A percentile compares a stretch with the other conserved stretches of the same genome.
Evolutionary conservation across 2,797 vertebrate species (phyloP).

Genomic region (Fringilla coelebs): DNA sequence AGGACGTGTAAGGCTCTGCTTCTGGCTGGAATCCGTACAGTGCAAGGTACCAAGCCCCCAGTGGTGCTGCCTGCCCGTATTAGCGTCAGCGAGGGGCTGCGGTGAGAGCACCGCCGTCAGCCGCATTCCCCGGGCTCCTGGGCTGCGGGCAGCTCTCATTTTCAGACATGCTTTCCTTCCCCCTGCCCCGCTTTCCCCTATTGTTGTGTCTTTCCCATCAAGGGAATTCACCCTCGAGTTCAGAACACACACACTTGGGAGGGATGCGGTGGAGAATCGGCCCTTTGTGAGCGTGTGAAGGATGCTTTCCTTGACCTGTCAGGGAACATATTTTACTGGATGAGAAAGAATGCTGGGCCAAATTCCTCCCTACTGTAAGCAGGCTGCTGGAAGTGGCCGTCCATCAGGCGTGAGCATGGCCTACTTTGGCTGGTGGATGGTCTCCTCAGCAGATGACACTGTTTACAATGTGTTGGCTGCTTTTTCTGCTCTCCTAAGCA

Average conservation of each 20-base stretch:
- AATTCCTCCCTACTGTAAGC: conserved; percentile 44
- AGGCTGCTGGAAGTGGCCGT: not conserved
- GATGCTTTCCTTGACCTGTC: conserved; percentile 60
- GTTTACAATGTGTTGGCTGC: not conserved
- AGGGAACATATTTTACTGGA: conserved; percentile 20
- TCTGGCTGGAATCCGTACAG: not conserved
- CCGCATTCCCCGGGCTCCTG: not conserved
- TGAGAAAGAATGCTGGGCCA: conserved; percentile 30
- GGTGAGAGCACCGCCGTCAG: not conserved
- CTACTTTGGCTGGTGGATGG: not conserved
- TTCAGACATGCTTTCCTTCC: not conserved
- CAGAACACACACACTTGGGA: not conserved
- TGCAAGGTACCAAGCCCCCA: not conserved
- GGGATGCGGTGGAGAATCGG: not conserved
- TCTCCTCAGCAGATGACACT: not conserved
- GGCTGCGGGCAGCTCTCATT: not conserved
- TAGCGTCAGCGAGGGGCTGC: not conserved
- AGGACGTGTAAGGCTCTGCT: not conserved
- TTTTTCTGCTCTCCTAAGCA: conserved; percentile 22
- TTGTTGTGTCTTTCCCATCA: conserved; percentile 57
- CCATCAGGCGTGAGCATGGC: not conserved
- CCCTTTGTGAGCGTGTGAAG: conserved; percentile 41
- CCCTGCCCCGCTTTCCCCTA: not conserved
- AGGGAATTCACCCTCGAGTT: conserved; percentile 26
- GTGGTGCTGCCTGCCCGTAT: not conserved